A percentile compares a stretch with the other conserved stretches of the same genome.
These are phyloP conservation scores for Drosophila bunnanda DNA, from an alignment of 2,888 invertebrate genomes.

Conservation along the genomic window DNA sequence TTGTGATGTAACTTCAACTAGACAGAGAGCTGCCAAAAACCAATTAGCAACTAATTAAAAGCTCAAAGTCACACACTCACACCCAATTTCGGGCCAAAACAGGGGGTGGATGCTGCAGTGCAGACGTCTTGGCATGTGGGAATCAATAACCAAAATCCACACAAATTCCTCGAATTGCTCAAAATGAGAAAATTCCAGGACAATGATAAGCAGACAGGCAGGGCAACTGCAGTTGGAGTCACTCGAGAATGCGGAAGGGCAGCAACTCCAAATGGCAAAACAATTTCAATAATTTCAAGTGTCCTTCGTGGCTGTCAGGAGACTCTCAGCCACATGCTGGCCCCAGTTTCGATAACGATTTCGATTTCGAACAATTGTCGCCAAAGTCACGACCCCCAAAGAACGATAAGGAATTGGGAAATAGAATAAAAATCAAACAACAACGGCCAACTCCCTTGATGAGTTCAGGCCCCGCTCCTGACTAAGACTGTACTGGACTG, in stretches of 20 bases:
- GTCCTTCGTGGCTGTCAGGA: constrained; percentile 71
- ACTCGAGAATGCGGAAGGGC: constrained; percentile 19
- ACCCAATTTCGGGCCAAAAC: neutral
- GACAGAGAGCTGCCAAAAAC: constrained; percentile 42
- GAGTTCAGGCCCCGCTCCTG: constrained; percentile 24
- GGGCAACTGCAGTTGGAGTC: constrained; percentile 35
- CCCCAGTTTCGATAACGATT: constrained; percentile 26
- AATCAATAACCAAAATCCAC: constrained; percentile 80
- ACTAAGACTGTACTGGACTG: constrained; percentile 52
- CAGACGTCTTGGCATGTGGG: constrained; percentile 55
- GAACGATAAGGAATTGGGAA: constrained; percentile 73
- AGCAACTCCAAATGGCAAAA: constrained; percentile 71
- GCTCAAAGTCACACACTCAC: constrained; percentile 57
- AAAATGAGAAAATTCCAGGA: constrained; percentile 77
- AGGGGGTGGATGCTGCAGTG: constrained; percentile 11
- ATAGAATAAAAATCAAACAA: constrained; percentile 41
- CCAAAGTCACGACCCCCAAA: constrained; percentile 58
- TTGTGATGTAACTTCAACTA: constrained; percentile 7
- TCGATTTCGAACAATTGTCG: constrained; percentile 67
- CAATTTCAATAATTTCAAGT: constrained; percentile 81
- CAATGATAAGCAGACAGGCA: constrained; percentile 71
- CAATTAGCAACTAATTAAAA: constrained; percentile 79
- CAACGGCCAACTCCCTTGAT: constrained; percentile 71
- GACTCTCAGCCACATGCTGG: constrained; percentile 34
- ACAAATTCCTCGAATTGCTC: constrained; percentile 77